Evolutionary conservation across 2,888 invertebrate species (phyloP), one percentile per base, ranked within the genome.

Genomic region (Campopleginae sp.): DNA sequence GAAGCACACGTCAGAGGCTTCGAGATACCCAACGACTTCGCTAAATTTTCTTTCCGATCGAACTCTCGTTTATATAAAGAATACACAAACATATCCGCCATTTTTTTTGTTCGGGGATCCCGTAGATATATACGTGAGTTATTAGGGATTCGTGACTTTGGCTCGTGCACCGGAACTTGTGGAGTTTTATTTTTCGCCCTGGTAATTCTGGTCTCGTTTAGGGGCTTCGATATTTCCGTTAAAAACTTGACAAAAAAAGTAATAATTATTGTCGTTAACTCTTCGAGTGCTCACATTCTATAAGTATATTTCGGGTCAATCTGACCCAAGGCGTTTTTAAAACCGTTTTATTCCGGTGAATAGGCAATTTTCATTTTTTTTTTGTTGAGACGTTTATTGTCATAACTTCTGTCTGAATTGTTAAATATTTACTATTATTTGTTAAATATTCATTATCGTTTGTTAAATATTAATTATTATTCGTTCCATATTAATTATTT

Each of bases 1-100:
- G 71, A 78, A 66, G 54, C 10, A 23, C 63, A 82, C 82, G 84
- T 74, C 71, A 66, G 71, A 84, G 87, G 87, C 87, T 87, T 87
- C 87, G 80, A 66, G 65, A 74, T 70, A 17, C 68, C 58, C 80
- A 61, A 61, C 54, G 77, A 81, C 72, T 78, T 63, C 72, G 68
- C 54, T 63, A 23, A 10, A 63, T 63, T 63, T 78, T 61, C 76
- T 68, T 27, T 71, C 71, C 58, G 65, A 61, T 61, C 14, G 38
- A 46, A 66, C 38, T 31, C 54, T 61, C 68, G 23, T 61, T 46
- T 58, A 38, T 58, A 38, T 38, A 31, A 74, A 83, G 70, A 48
- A 33, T 61, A 31, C 23, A 19, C 58, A 6, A 44, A 19, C 46
- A 58, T 63, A 48, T 27, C 27, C 27, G 10, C 58, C 27, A 58